Percentiles rank a stretch among this genome's conserved stretches.
Evolutionary conservation across 2,888 invertebrate species (phyloP).

Genomic region (Drosophila neotestacea): DNA sequence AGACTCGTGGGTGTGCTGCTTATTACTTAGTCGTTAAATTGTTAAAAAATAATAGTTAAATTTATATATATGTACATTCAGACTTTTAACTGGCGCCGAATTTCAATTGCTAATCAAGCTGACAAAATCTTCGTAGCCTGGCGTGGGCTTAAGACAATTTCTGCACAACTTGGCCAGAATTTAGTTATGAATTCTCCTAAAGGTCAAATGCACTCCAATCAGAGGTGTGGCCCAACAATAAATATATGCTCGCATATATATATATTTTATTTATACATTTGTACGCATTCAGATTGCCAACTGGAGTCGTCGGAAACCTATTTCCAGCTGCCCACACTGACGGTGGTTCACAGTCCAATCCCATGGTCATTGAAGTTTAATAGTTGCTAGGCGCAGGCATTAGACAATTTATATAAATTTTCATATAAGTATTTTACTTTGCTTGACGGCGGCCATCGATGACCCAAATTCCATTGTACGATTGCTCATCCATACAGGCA

Average conservation of each 20-base stretch:
- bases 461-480: constrained; percentile 46
- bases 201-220: constrained; percentile 43
- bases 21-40: constrained; percentile 62
- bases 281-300: constrained; percentile 44
- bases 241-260: constrained; percentile 25
- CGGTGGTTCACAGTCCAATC: constrained; percentile 29
- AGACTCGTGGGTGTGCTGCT: constrained; percentile 60
- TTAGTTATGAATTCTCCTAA: constrained; percentile 41
- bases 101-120: constrained; percentile 48
- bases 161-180: constrained; percentile 35
- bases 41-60: constrained; percentile 32
- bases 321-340: constrained; percentile 57
- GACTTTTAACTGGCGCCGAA: constrained; percentile 46
- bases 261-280: constrained; percentile 25
- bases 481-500: constrained; percentile 28
- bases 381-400: constrained; percentile 21
- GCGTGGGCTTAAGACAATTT: constrained; percentile 33
- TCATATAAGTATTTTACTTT: constrained; percentile 24
- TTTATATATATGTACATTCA: constrained; percentile 11
- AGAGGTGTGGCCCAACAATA: constrained; percentile 39
- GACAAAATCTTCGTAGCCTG: constrained; percentile 26
- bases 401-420: constrained; percentile 32
- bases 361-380: constrained; percentile 44
- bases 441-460: constrained; percentile 22
- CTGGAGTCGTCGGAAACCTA: constrained; percentile 51